These are phyloP conservation scores for Meiosimyza platycephala DNA, from an alignment of 2,888 invertebrate species.

Conservation along the genomic window DNA sequence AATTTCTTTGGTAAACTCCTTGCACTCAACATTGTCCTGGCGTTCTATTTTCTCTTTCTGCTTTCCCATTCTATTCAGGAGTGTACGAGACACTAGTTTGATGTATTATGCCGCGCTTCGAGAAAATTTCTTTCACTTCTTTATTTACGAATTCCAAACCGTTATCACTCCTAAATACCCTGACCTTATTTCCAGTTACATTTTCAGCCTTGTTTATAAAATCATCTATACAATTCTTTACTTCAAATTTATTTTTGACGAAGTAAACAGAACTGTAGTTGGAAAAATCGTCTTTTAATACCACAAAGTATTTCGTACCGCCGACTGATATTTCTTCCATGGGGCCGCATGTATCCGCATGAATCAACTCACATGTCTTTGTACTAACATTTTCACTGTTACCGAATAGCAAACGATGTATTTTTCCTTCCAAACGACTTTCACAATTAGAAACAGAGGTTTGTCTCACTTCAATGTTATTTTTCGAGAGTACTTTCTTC, in stretches of 20 bases:
- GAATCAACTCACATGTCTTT: conserved; percentile 41
- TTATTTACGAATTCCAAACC: conserved; percentile 59
- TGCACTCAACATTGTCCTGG: conserved; percentile 27
- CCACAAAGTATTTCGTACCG: conserved; percentile 58
- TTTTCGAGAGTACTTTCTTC: too few relatives aligned
- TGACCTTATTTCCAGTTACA: conserved; percentile 50
- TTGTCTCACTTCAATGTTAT: too few relatives aligned
- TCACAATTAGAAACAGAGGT: too few relatives aligned
- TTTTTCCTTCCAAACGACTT: too few relatives aligned
- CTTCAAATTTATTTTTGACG: conserved; percentile 57
- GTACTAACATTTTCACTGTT: too few relatives aligned
- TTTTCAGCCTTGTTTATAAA: conserved; percentile 53
- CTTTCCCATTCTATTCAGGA: conserved; percentile 58
- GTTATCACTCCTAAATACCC: conserved; percentile 54
- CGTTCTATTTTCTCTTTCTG: conserved; percentile 38
- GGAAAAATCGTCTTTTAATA: conserved; percentile 60
- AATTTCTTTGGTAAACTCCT: conserved; percentile 29
- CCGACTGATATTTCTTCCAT: conserved; percentile 58
- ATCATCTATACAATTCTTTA: conserved; percentile 47
- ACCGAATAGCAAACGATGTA: too few relatives aligned
- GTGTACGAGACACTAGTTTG: conserved; percentile 53
- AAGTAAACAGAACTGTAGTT: conserved; percentile 49
- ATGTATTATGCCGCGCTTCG: conserved; percentile 51
- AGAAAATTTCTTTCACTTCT: conserved; percentile 44
- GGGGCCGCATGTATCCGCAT: conserved; percentile 61